Evolutionary conservation across 2,797 vertebrate genomes (phyloP).

Genomic region (Esox lucius): DNA sequence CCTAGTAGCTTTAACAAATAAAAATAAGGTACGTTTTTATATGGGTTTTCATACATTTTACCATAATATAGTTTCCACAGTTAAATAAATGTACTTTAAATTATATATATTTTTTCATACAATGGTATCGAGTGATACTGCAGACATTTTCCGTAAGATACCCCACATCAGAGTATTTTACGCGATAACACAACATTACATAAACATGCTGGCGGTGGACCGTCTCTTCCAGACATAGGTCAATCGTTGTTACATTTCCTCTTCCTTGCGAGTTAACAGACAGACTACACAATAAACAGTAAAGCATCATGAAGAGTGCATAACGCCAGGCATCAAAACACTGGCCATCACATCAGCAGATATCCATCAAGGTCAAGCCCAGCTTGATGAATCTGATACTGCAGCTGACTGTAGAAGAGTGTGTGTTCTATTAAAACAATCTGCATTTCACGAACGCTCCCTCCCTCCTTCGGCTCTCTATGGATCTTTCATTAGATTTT

Average conservation of each 20-base stretch:
- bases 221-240: slow-evolving; percentile 21
- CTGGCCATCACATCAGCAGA: slow-evolving; percentile 62
- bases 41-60: neutral
- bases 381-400: slow-evolving; percentile 51
- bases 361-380: slow-evolving; percentile 64
- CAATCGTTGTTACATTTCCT: slow-evolving; percentile 27
- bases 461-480: slow-evolving; percentile 56
- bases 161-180: slow-evolving; percentile 3
- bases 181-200: slow-evolving; percentile 3
- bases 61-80: neutral
- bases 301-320: slow-evolving; percentile 64
- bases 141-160: slow-evolving; percentile 9
- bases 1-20: neutral
- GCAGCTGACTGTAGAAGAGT: slow-evolving; percentile 56
- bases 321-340: slow-evolving; percentile 54
- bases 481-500: slow-evolving; percentile 77
- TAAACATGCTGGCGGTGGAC: slow-evolving; percentile 16
- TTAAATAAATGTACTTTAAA: neutral
- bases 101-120: slow-evolving; percentile 9
- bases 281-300: slow-evolving; percentile 44
- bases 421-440: slow-evolving; percentile 74
- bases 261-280: slow-evolving; percentile 41
- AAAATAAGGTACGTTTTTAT: slow-evolving; percentile 29
- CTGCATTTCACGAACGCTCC: slow-evolving; percentile 64
- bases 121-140: neutral